Percentiles rank a stretch among this genome's conserved stretches.
These are phyloP conservation scores for Semaprochilodus insignis DNA, from an alignment of 2,797 vertebrate species.

Conservation along the genomic window DNA sequence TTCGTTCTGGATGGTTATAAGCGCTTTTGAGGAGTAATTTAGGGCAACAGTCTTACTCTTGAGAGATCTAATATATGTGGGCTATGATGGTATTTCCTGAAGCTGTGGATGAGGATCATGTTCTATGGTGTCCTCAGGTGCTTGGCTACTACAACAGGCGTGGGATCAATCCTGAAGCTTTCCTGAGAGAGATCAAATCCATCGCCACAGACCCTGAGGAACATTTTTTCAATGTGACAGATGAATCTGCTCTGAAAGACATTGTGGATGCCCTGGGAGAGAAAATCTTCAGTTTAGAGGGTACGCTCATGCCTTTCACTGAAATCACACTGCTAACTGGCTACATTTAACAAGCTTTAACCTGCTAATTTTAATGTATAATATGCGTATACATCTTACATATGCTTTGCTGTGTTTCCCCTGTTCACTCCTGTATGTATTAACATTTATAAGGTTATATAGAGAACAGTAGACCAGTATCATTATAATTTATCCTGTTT, in stretches of 20 bases:
- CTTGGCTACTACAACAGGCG: conserved; percentile 94
- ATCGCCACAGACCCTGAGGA: conserved; percentile 95
- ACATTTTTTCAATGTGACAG: conserved; percentile 94
- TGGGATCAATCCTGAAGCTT: conserved; percentile 92
- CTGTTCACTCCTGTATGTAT: neutral
- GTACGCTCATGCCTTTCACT: conserved; percentile 56
- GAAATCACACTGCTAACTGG: neutral
- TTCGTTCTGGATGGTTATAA: neutral
- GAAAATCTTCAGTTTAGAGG: conserved; percentile 94
- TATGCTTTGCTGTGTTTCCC: neutral
- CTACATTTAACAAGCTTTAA: neutral
- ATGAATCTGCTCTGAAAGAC: conserved; percentile 93
- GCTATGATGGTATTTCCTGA: conserved; percentile 36
- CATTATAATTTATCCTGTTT: neutral
- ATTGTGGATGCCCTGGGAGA: conserved; percentile 95
- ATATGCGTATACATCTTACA: neutral
- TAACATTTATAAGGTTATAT: neutral
- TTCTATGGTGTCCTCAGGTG: conserved; percentile 78
- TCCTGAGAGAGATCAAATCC: conserved; percentile 92
- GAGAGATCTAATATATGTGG: conserved; percentile 27
- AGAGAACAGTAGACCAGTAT: too few species aligned
- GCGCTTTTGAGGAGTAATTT: conserved; percentile 2
- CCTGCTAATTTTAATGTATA: neutral
- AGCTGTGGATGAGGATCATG: conserved; percentile 27
- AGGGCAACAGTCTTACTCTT: neutral